Base-by-base conservation (phyloP, 2,888 invertebrate genomes). In the Apamea epomidion region DNA sequence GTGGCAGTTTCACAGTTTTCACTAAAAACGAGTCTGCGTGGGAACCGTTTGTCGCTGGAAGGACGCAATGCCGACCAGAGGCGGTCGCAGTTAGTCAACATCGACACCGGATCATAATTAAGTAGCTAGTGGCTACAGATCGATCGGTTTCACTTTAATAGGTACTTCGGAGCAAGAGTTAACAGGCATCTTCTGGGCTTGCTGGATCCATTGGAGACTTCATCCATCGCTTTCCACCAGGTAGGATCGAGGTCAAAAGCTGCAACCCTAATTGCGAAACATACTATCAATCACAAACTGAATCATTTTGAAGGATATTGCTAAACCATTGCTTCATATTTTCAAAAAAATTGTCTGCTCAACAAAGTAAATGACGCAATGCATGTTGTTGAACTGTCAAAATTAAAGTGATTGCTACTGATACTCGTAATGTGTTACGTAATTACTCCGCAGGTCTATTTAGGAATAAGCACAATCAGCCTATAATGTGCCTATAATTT, bases 21-120 rank as follows among this genome's bases (percentile, higher is more conserved):
- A 88, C 90, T 87, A 68, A 65, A 77, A 85, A 82, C 88, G 29
- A 60, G 90, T 90, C 48, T 71, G 25, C 83, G 91, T 91, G 91
- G 82, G 91, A 91, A 91, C 79, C 68, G 8, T 80, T 76, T 42
- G 73, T 69, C 32, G 68, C 42, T 70, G 29, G 80, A 81, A 90
- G 89, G 90, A 89, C 84, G 89, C 81, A 25, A 78, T 79, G 69
- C 60, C 64, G 32, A 32, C 79, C 54, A 77, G 74, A n/a, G 29
- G 5, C 8, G 2, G 37, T 10, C 48, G 76, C 62, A 42, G 58
- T 69, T 84, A 62, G 76, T 72, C 75, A 65, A 76, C 79, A 87
- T 86, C 68, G 80, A 86, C 82, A 79, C 81, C 76, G 81, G 86
- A 86, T 84, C 58, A 76, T 76, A 81, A 79, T 85, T 82, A 86